These are phyloP conservation scores for Himalopsyche anomala DNA, from an alignment of 2,888 invertebrate genomes.

Conservation along the genomic window DNA sequence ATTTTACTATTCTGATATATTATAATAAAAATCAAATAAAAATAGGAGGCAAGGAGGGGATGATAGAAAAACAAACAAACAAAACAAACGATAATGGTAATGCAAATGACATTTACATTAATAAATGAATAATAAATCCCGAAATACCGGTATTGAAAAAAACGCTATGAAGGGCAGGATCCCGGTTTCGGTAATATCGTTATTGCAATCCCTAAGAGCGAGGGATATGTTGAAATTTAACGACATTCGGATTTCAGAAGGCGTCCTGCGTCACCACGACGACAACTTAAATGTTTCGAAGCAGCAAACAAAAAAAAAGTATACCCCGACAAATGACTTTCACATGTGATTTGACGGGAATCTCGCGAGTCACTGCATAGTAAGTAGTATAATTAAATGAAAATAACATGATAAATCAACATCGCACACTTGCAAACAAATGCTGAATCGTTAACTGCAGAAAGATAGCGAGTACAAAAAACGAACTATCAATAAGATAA, in stretches of 20 bases:
- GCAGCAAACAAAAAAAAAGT: slow-evolving; percentile 54
- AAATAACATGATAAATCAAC: slow-evolving; percentile 8
- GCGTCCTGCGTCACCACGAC: slow-evolving; percentile 33
- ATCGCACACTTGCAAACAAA: background rate
- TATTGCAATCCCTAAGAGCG: background rate
- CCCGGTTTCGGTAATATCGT: too few relatives aligned
- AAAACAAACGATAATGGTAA: too few relatives aligned
- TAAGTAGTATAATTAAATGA: slow-evolving; percentile 38
- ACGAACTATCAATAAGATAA: background rate
- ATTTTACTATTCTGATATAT: too few relatives aligned
- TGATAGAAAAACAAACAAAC: too few relatives aligned
- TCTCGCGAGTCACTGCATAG: slow-evolving; percentile 23
- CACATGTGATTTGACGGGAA: slow-evolving; percentile 49
- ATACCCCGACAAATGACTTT: slow-evolving; percentile 55
- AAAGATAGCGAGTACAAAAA: background rate
- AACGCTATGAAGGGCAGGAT: too few relatives aligned
- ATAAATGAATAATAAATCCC: too few relatives aligned
- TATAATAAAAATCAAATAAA: too few relatives aligned
- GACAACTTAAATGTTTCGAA: slow-evolving; percentile 54
- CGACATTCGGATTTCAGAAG: slow-evolving; percentile 9
- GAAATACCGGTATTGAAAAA: too few relatives aligned
- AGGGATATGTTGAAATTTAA: slow-evolving; percentile 4
- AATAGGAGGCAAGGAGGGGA: too few relatives aligned
- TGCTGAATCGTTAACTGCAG: background rate
- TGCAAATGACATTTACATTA: too few relatives aligned